phyloP scores from a whole-genome alignment of 2,888 invertebrate genomes.

The Diarsia mendica region DNA sequence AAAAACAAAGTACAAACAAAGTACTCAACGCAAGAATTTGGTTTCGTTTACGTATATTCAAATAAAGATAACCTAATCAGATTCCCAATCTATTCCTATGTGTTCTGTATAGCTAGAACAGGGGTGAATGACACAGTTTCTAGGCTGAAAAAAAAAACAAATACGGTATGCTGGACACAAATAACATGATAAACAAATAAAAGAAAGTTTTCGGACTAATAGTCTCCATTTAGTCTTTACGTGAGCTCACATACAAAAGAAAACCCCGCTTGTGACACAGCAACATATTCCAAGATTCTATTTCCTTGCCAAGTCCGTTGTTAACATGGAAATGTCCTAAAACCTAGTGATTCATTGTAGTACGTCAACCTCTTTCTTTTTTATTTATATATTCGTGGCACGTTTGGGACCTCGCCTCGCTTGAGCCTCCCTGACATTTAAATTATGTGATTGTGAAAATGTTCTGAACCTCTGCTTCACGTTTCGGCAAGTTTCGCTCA shows the following conservation, averaged over 20 bases:
- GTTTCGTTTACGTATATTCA: slow-evolving; percentile 9
- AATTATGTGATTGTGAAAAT: slow-evolving; percentile 41
- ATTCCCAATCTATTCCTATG: not conserved
- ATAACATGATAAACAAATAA: not conserved
- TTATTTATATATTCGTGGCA: slow-evolving; percentile 39
- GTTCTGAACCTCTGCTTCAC: slow-evolving; percentile 18
- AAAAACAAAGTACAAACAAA: not conserved
- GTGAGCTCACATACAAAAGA: not conserved
- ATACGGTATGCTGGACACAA: not conserved
- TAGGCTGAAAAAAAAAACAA: not conserved
- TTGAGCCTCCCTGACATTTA: slow-evolving; percentile 28
- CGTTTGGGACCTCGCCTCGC: slow-evolving; percentile 9
- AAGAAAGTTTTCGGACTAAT: not conserved
- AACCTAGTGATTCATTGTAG: slow-evolving; percentile 44
- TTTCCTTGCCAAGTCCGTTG: slow-evolving; percentile 21
- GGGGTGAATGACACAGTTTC: slow-evolving; percentile 12
- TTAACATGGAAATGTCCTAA: slow-evolving; percentile 20
- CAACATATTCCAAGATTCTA: slow-evolving; percentile 3
- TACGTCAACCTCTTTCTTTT: slow-evolving; percentile 25
- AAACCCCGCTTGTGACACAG: not conserved
- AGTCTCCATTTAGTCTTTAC: not conserved
- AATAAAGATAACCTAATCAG: not conserved
- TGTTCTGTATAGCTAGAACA: not conserved
- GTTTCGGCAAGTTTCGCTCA: slow-evolving; percentile 17
- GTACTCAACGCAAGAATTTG: not conserved